Conservation (phyloP, 2,797 vertebrate genomes). For the Chanos chanos region DNA sequence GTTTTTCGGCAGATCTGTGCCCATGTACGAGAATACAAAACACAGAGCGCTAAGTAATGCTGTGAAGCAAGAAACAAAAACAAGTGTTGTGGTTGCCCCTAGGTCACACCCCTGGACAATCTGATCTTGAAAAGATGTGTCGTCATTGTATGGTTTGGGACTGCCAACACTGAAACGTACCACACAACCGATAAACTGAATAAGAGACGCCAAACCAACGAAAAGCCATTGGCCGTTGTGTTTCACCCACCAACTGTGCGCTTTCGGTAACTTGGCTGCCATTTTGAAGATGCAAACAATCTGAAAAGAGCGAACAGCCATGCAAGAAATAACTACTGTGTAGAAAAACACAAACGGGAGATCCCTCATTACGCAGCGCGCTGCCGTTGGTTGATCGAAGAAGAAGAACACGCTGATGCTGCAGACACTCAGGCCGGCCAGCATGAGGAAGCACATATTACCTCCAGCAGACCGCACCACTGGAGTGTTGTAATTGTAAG, state of each 20-base stretch:
- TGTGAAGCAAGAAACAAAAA: constrained; percentile 24
- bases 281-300: constrained; percentile 84
- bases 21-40: constrained; percentile 80
- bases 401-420: constrained; percentile 69
- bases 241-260: constrained; percentile 72
- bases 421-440: constrained; percentile 64
- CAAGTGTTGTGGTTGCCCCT: neutral
- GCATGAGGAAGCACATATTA: constrained; percentile 78
- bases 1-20: constrained; percentile 82
- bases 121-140: constrained; percentile 39
- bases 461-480: constrained; percentile 82
- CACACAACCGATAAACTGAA: constrained; percentile 58
- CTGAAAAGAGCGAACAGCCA: constrained; percentile 79
- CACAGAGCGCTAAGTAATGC: constrained; percentile 50
- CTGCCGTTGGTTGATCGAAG: constrained; percentile 65
- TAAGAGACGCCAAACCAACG: constrained; percentile 49
- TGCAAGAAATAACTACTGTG: constrained; percentile 73
- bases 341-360: constrained; percentile 67
- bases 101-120: constrained; percentile 67
- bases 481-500: constrained; percentile 67
- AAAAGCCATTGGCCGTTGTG: constrained; percentile 67
- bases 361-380: constrained; percentile 61
- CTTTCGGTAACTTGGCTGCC: constrained; percentile 61
- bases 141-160: constrained; percentile 57
- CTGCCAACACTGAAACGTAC: constrained; percentile 37